phyloP scores from a whole-genome alignment of 2,797 vertebrate genomes.

The Pseudochirops cupreus region DNA sequence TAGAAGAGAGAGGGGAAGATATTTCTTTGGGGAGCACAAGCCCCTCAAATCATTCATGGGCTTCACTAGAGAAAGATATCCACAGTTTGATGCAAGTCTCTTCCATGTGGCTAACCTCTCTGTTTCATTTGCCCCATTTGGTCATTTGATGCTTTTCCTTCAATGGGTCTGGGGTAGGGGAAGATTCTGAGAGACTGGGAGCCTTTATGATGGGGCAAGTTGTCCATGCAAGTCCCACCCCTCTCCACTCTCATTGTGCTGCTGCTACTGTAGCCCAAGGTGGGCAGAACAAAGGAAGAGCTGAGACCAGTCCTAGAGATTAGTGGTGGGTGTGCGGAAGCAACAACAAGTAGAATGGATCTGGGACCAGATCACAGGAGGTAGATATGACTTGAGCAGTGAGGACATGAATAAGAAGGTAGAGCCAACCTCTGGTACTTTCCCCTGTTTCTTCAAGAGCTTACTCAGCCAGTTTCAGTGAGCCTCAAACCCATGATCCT shows the following conservation, averaged over 20 bases:
- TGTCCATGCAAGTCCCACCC: neutral
- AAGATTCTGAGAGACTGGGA: neutral
- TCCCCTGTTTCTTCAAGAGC: neutral
- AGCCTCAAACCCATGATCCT: neutral
- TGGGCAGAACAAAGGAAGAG: neutral
- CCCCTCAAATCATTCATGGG: neutral
- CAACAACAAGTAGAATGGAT: no score
- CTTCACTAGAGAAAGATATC: neutral
- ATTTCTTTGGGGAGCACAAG: neutral
- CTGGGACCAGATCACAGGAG: neutral
- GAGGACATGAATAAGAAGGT: neutral
- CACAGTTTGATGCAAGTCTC: neutral
- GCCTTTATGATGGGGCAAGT: neutral
- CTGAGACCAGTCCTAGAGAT: neutral
- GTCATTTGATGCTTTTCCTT: neutral
- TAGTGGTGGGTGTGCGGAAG: neutral
- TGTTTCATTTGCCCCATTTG: neutral
- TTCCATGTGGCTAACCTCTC: neutral
- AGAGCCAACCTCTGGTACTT: neutral
- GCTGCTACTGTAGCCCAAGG: neutral
- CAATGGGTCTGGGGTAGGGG: neutral
- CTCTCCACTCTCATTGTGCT: neutral
- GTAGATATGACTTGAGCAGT: neutral
- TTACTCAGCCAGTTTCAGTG: neutral
- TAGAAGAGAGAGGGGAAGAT: neutral